A percentile compares a stretch with the other conserved stretches of the same genome.
Evolutionary conservation across 2,113 vertebrate genomes (phyloP).

Genomic region (Bufo gargarizans): DNA sequence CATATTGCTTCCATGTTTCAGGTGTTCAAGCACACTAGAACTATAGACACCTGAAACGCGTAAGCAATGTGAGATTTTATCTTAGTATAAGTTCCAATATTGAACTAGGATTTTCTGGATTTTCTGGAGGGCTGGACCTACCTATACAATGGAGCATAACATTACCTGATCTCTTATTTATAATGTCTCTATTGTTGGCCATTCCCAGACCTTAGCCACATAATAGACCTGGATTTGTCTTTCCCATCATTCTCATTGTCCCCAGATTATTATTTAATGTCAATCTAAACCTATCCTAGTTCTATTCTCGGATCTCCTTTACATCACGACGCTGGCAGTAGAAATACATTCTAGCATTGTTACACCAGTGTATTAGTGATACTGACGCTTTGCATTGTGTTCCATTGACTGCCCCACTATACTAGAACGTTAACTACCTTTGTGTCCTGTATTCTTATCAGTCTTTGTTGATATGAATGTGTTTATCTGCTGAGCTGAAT

Average conservation of each 20-base stretch:
- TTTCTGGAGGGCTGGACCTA: too few species aligned
- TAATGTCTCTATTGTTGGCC: not conserved
- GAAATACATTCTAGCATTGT: not conserved
- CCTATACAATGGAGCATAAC: not conserved
- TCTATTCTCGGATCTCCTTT: not conserved
- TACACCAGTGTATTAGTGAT: not conserved
- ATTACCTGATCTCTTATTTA: not conserved
- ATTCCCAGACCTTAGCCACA: not conserved
- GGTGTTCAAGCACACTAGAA: too few species aligned
- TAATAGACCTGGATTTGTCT: not conserved
- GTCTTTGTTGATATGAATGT: conserved; percentile 28
- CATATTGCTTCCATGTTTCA: too few species aligned
- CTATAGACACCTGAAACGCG: too few species aligned
- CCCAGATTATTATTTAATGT: not conserved
- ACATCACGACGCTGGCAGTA: too few species aligned
- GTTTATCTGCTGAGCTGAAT: conserved; percentile 52
- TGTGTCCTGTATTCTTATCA: conserved; percentile 7
- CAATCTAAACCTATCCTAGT: not conserved
- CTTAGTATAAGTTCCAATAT: too few species aligned
- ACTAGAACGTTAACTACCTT: conserved; percentile 27
- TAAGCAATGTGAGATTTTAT: too few species aligned
- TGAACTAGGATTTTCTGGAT: too few species aligned
- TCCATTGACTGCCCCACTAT: conserved; percentile 5
- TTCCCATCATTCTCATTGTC: not conserved
- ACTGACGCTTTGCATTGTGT: not conserved